Evolutionary conservation across 1,140 invertebrate genomes (phyloP), one percentile per base, ranked within the genome.

Genomic region (Drosophila sulfurigaster): DNA sequence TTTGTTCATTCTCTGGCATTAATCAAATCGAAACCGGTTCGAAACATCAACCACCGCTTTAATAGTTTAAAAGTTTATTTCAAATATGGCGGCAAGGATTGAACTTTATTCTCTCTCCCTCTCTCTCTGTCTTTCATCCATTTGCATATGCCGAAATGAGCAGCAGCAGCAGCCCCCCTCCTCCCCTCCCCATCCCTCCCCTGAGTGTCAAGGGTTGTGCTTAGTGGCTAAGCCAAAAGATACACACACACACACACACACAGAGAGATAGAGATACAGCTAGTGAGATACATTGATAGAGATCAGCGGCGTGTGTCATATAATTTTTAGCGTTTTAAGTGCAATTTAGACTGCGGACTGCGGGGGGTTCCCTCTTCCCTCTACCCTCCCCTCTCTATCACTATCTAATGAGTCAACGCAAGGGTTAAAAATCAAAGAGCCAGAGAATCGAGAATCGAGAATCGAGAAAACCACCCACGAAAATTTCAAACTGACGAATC

Each of bases 281-380:
- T 13, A 67, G 25, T 32, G 45, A 71, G 72, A 70, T 54, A 77
- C 38, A 64, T 30, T 58, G 54, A 66, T 64, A 81, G 16, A 80
- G 74, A 63, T 49, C 76, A 58, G 62, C 76, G 57, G 78, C 81
- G 81, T 85, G 81, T 85, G 82, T 85, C 82, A 69, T 72, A 88
- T 88, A 88, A 88, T 88, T 88, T 86, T 82, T 82, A 87, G 82
- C 79, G 75, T 86, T 87, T 88, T 87, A 87, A 87, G 82, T 82
- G 83, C 83, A 85, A 81, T 82, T 82, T 75, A 79, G 63, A 25
- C 11, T n/a, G 20, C 32, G n/a, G 65, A 41, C 32, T 7, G 20
- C 20, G 13, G 43, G 20, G 7, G 62, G 32, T 66, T 46, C 48
- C 38, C 69, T 16, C 52, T 83, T 1, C 16, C 16, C 16, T 16